A percentile compares a stretch with the other conserved stretches of the same genome.
phyloP scores from a whole-genome alignment of 2,888 invertebrate species.

The Pristionchus mayeri region DNA sequence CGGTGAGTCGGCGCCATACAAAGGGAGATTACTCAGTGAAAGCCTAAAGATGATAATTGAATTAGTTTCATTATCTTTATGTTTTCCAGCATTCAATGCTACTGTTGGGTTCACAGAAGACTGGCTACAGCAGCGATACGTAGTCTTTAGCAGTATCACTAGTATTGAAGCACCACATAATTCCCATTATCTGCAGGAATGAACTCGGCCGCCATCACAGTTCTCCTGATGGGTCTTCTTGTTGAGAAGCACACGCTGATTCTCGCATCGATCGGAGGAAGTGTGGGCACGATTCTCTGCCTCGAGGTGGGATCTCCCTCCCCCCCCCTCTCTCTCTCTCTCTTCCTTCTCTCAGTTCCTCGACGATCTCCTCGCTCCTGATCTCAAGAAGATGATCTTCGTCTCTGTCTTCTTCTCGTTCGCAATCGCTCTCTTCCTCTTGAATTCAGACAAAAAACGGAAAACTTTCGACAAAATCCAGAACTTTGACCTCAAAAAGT shows the following conservation, averaged over 20 bases:
- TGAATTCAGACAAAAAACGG: conserved; percentile 60
- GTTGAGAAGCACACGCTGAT: conserved; percentile 45
- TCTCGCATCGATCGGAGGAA: conserved; percentile 18
- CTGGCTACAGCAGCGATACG: too few relatives aligned
- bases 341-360: neutral
- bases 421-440: conserved; percentile 69
- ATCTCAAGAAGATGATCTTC: conserved; percentile 72
- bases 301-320: neutral
- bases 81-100: too few relatives aligned
- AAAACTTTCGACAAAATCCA: conserved; percentile 43
- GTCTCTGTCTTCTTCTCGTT: conserved; percentile 74
- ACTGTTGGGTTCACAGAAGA: too few relatives aligned
- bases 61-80: too few relatives aligned
- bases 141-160: too few relatives aligned
- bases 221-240: conserved; percentile 41
- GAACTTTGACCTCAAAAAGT: conserved; percentile 20
- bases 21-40: neutral
- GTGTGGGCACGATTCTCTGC: conserved; percentile 30
- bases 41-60: neutral
- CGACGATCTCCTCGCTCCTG: conserved; percentile 6
- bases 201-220: conserved; percentile 43
- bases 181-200: conserved; percentile 42
- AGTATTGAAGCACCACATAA: too few relatives aligned
- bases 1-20: neutral
- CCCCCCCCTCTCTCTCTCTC: neutral